Evolutionary conservation across 1,140 invertebrate species (phyloP).

Genomic region (Carposina sasakii): DNA sequence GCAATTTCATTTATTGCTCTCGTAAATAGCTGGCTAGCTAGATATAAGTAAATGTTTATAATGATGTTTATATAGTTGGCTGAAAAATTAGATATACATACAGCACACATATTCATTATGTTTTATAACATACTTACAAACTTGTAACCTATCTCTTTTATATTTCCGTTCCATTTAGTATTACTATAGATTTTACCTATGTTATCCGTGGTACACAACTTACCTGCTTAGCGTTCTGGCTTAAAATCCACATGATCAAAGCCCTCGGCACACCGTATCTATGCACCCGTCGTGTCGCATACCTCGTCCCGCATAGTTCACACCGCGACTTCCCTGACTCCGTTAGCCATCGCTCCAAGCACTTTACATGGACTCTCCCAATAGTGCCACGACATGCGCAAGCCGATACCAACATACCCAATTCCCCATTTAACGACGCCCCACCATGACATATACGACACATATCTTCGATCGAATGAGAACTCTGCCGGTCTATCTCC

Average conservation of each 20-base stretch:
- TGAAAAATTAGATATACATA: no score
- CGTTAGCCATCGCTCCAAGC: constrained; percentile 80
- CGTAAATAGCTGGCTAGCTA: no score
- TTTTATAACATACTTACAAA: no score
- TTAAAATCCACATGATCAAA: constrained; percentile 72
- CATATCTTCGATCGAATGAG: constrained; percentile 38
- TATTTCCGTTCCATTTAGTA: no score
- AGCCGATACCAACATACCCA: constrained; percentile 49
- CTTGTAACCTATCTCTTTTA: no score
- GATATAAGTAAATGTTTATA: no score
- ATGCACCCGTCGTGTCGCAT: constrained; percentile 71
- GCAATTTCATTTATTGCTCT: no score
- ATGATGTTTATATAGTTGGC: no score
- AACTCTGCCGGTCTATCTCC: constrained; percentile 32
- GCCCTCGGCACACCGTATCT: constrained; percentile 69
- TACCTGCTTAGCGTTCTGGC: constrained; percentile 74
- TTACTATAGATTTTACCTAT: no score
- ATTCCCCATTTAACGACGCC: constrained; percentile 36
- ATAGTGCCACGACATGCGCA: constrained; percentile 79
- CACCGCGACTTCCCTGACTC: constrained; percentile 75
- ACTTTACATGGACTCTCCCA: constrained; percentile 77
- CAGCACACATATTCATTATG: no score
- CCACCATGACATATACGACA: constrained; percentile 61
- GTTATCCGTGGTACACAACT: no score
- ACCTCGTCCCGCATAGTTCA: constrained; percentile 75